Evolutionary conservation across 2,888 invertebrate genomes (phyloP), one percentile per base, ranked within the genome.

Genomic region (Sphaerophoria taeniata): DNA sequence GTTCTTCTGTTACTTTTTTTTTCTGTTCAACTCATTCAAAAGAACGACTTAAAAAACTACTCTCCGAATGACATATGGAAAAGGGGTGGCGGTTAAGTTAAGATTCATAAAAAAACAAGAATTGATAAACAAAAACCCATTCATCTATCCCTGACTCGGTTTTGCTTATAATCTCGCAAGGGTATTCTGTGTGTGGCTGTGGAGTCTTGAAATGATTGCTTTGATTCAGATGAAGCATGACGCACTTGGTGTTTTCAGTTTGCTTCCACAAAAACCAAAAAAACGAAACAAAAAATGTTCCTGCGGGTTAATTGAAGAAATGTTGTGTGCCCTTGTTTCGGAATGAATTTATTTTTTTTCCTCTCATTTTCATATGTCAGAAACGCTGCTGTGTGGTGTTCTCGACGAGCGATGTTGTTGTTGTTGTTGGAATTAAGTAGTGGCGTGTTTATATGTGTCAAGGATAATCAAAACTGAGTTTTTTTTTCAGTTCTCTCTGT

Each of bases 381-480:
- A 70, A 75, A 49, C 36, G 70, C 67, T 24, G 24, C 24, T 24
- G 24, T 80, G 75, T 75, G 61, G 56, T 56, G 67, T 53, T 67
- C 63, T 61, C n/a, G 47, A 33, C n/a, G 9, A 39, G 39, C 7
- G 45, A n/a, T 49, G 47, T 49, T 63, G 56, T 36, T 58, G n/a
- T 16, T 58, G 16, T 16, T 39, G 53, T 33, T 51, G 47, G 58
- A 70, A 79, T 71, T 79, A 78, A 73, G 63, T 58, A 70, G 58
- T 67, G 79, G 67, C 39, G 73, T 76, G 85, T 81, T 85, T 85
- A 81, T 85, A 58, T 81, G 43, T 85, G 85, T 85, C 85, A 85
- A 81, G 85, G 81, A 85, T 85, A 85, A 85, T 85, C 84, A 80
- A 75, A 85, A 77, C 56, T 67, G 72, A 65, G 63, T 81, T 76